Conservation (phyloP, 1,140 invertebrate species). For the Ditylenchus dipsaci region DNA sequence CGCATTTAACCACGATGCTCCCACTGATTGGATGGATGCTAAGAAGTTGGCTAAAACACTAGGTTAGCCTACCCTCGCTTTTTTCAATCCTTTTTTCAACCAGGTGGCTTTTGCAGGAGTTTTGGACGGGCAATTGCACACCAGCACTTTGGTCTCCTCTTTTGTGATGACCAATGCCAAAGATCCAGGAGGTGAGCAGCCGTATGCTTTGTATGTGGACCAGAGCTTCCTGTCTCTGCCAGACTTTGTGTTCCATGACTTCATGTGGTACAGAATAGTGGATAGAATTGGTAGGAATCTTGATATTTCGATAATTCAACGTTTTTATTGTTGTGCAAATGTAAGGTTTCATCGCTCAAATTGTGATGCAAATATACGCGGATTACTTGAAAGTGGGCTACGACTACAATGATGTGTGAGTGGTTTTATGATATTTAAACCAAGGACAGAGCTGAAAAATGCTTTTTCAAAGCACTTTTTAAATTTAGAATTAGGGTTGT, state of each 20-base stretch:
- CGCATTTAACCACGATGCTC: neutral
- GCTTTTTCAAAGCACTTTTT: too few relatives aligned
- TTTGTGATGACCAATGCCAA: constrained; percentile 14
- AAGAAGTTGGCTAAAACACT: neutral
- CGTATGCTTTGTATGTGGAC: constrained; percentile 11
- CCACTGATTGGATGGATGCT: neutral
- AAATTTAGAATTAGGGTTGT: too few relatives aligned
- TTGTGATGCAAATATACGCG: neutral
- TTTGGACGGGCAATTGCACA: neutral
- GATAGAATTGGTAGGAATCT: neutral
- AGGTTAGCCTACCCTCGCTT: too few relatives aligned
- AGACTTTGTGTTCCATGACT: neutral
- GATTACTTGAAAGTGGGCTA: constrained; percentile 2
- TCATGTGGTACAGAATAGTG: neutral
- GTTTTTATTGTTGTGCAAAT: neutral
- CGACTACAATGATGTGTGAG: constrained; percentile 4
- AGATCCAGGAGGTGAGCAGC: constrained; percentile 2
- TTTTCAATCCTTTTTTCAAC: too few relatives aligned
- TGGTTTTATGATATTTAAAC: neutral
- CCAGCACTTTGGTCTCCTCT: constrained; percentile 3
- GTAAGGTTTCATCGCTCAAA: neutral
- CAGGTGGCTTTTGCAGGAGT: neutral
- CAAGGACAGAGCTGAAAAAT: too few relatives aligned
- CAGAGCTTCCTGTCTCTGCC: constrained; percentile 6
- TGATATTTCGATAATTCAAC: neutral